Base-by-base conservation (phyloP, 2,113 vertebrate species). In the Notothenia coriiceps region DNA sequence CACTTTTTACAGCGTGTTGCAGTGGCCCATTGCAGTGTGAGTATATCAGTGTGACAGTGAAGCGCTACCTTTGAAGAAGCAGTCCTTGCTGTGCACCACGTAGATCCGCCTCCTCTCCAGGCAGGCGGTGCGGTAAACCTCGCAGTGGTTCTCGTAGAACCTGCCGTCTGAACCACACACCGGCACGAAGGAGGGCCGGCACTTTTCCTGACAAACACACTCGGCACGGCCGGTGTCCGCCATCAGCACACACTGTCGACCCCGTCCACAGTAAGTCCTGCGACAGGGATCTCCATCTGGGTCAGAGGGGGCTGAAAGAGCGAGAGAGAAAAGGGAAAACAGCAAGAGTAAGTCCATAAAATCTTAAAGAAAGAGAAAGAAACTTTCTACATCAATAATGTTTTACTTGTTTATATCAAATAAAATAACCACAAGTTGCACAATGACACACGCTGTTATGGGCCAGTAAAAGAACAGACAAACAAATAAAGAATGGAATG, bases 61-160 rank as follows among this genome's bases (percentile, higher is more conserved):
- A 49, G 46, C 2, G 86, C 84, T 96, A 99, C 98, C 98, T 99
- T 94, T 97, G 92, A 99, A 97, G 95, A 99, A 98, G 74, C 98
- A 99, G 87, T 96, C 96, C 92, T 97, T 98, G 96, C 95, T 97
- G 93, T 95, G 97, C 20, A 95, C 83, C 25, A 95, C 91, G 61
- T 94, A 93, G 87, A 98, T 96, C 70, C 94, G 95, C 82, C 93
- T 96, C 70, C 92, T 93, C 93, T 96, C 95, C 91, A 97, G 93
- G 61, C 98, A 99, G 0, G 97, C 96, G 2, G 96, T 92, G 29
- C 95, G 96, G 86, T 97, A 97, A 57, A 99, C 94, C 77, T 98
- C 96, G 1, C 98, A 99, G 93, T 99, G 98, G 85, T 98, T 99
- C 80, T 98, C 96, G 2, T 99, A 99, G 82, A 99, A 96, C 47